Percentiles rank a stretch among this genome's conserved stretches.
phyloP scores from a whole-genome alignment of 2,888 invertebrate genomes.

The Drosophila basisetae region DNA sequence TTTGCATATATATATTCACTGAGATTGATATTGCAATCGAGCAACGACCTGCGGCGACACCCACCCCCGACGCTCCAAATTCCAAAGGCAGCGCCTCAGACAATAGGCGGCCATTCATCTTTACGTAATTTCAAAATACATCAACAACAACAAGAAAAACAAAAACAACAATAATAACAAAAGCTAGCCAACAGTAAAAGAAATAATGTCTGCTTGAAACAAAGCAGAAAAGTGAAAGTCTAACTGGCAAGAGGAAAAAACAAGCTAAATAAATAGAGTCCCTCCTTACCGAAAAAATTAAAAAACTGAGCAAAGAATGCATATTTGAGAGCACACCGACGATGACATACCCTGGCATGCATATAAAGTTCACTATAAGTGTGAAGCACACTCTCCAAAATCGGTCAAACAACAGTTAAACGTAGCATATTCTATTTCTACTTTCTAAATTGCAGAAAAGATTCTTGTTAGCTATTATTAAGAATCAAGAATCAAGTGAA shows the following conservation, averaged over 20 bases:
- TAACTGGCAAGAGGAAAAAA: constrained; percentile 36
- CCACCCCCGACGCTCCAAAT: constrained; percentile 45
- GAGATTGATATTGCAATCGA: constrained; percentile 44
- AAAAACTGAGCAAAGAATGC: constrained; percentile 6
- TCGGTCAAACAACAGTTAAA: not conserved
- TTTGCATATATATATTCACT: constrained; percentile 32
- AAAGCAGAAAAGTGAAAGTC: constrained; percentile 76
- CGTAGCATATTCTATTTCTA: not conserved
- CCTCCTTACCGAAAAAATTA: constrained; percentile 22
- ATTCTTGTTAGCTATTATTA: not conserved
- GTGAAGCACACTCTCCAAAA: not conserved
- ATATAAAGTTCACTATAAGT: no score
- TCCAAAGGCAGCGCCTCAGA: constrained; percentile 48
- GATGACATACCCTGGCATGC: not conserved
- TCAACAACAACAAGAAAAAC: constrained; percentile 22
- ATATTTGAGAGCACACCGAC: not conserved
- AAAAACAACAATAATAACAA: constrained; percentile 30
- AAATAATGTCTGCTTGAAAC: constrained; percentile 68
- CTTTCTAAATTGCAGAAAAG: not conserved
- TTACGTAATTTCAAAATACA: constrained; percentile 73
- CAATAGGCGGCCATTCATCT: constrained; percentile 78
- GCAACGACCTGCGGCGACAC: constrained; percentile 48
- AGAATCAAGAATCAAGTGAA: not conserved
- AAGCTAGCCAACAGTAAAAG: constrained; percentile 7
- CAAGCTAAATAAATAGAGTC: constrained; percentile 18